Conservation (phyloP, 2,113 vertebrate genomes). For the Sebastes schlegelii region DNA sequence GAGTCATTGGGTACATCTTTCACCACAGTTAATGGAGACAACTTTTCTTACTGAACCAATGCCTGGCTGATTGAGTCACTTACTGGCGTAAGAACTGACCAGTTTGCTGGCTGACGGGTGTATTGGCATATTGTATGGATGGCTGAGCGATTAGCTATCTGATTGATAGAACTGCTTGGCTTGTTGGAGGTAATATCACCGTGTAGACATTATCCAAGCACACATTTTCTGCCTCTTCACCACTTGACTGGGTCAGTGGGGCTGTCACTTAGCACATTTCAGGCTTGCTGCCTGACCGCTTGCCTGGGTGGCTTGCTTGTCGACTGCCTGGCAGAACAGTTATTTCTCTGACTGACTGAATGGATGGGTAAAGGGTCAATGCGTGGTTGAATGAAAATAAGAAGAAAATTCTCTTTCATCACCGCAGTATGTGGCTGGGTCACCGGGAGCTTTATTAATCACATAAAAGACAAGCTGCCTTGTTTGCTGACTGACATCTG, state of each 20-base stretch:
- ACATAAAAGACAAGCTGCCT: slow-evolving; percentile 19
- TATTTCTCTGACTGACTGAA: slow-evolving; percentile 43
- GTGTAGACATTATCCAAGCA: too few relatives aligned
- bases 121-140: slow-evolving; percentile 24
- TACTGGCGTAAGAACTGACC: slow-evolving; percentile 20
- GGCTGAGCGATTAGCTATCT: slow-evolving; percentile 14
- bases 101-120: slow-evolving; percentile 25
- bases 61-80: slow-evolving; percentile 32
- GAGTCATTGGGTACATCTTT: slow-evolving; percentile 54
- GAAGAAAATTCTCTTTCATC: slow-evolving; percentile 26
- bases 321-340: slow-evolving; percentile 34
- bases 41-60: slow-evolving; percentile 12
- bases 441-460: slow-evolving; percentile 41
- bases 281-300: slow-evolving; percentile 30
- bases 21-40: slow-evolving; percentile 39
- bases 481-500: slow-evolving; percentile 39
- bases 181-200: too few relatives aligned
- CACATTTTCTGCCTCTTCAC: not conserved
- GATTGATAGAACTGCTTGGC: not conserved
- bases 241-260: slow-evolving; percentile 36
- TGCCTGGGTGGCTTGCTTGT: slow-evolving; percentile 43
- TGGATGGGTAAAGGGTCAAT: slow-evolving; percentile 49
- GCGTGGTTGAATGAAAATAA: slow-evolving; percentile 51
- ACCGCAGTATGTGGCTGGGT: slow-evolving; percentile 17
- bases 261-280: slow-evolving; percentile 42